These are phyloP conservation scores for Tinamus guttatus DNA, from an alignment of 2,113 vertebrate species.

Conservation along the genomic window DNA sequence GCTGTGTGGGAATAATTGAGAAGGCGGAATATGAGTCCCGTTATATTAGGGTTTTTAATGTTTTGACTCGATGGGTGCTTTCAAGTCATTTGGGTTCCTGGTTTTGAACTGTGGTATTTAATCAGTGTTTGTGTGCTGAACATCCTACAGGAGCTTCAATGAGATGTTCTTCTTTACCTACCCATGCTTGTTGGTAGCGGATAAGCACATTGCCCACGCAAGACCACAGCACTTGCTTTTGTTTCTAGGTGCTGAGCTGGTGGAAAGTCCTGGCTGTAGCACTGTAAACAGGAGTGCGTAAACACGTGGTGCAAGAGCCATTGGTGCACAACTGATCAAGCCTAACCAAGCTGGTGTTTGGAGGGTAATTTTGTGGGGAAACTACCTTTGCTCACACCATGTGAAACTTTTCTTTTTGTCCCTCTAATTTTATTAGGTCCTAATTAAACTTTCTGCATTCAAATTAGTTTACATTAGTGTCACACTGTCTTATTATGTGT, in stretches of 20 bases:
- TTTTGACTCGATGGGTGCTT: not conserved
- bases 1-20: not conserved
- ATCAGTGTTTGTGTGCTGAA: not conserved
- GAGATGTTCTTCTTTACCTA: not conserved
- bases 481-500: conserved; percentile 14
- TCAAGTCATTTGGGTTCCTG: not conserved
- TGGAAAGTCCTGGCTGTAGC: not conserved
- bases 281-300: not conserved
- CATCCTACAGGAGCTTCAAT: not conserved
- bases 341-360: not conserved
- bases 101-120: not conserved
- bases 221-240: not conserved
- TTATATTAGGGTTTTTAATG: not conserved
- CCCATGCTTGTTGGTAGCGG: not conserved
- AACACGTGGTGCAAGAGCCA: not conserved
- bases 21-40: not conserved
- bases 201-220: not conserved
- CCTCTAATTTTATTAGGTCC: conserved; percentile 42
- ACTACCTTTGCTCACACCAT: not conserved
- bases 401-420: not conserved
- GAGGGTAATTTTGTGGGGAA: not conserved
- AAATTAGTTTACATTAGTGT: conserved; percentile 50
- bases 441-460: conserved; percentile 62
- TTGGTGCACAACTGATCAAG: not conserved
- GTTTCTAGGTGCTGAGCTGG: not conserved